phyloP scores from a whole-genome alignment of 2,888 invertebrate genomes.

The Volucella zonaria region DNA sequence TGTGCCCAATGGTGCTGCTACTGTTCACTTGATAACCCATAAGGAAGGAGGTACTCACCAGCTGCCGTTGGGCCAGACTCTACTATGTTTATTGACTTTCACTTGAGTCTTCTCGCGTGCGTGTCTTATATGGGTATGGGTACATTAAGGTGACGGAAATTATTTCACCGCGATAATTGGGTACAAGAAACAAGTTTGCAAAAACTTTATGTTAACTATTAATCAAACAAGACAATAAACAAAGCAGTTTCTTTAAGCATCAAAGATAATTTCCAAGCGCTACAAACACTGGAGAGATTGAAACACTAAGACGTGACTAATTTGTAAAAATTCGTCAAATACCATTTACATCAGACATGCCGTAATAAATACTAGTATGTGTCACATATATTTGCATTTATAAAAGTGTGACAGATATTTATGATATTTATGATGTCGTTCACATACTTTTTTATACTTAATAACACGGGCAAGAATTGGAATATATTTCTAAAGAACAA shows the following conservation, averaged over 20 bases:
- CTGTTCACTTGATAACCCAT: slow-evolving; percentile 55
- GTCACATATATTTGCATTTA: too few species aligned
- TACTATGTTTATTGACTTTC: slow-evolving; percentile 56
- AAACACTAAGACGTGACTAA: background rate
- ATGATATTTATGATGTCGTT: too few species aligned
- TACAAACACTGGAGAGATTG: background rate
- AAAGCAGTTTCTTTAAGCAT: slow-evolving; percentile 8
- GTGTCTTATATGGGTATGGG: background rate
- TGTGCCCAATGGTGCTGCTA: slow-evolving; percentile 42
- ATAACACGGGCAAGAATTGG: too few species aligned
- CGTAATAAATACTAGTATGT: background rate
- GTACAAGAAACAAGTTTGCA: background rate
- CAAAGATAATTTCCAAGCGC: background rate
- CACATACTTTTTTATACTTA: too few species aligned
- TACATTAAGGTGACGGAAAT: slow-evolving; percentile 44
- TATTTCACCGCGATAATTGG: background rate
- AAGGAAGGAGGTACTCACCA: slow-evolving; percentile 17
- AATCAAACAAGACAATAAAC: background rate
- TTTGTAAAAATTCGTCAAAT: background rate
- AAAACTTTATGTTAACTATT: background rate
- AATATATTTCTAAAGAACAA: too few species aligned
- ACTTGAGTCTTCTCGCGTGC: slow-evolving; percentile 16
- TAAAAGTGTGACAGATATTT: too few species aligned
- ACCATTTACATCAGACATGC: background rate
- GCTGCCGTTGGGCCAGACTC: background rate